Percentiles rank a stretch among this genome's conserved stretches.
Conservation (phyloP, 2,888 invertebrate species). For the Plusia festucae region DNA sequence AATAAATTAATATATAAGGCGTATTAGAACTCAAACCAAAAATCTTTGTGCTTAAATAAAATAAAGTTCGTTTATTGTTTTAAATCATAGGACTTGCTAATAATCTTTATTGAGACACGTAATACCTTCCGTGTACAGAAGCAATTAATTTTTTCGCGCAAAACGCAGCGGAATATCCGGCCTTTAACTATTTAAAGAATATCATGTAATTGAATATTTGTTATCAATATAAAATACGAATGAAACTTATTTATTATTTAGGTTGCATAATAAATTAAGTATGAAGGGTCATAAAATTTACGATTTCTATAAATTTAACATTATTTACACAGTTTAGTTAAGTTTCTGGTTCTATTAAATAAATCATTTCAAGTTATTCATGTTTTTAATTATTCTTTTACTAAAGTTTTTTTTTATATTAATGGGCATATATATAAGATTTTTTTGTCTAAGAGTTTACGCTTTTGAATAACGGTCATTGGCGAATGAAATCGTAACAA, state of each 20-base stretch:
- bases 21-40: neutral
- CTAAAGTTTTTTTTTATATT: neutral
- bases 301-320: slow-evolving; percentile 4
- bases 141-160: slow-evolving; percentile 22
- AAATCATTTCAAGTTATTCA: neutral
- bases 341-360: neutral
- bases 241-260: neutral
- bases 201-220: neutral
- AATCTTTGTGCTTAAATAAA: neutral
- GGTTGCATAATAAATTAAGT: neutral
- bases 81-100: slow-evolving; percentile 9
- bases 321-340: neutral
- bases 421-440: no score
- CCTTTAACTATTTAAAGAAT: neutral
- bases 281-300: neutral
- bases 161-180: slow-evolving; percentile 2
- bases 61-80: neutral
- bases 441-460: no score
- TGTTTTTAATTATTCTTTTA: slow-evolving; percentile 3
- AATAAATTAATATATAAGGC: neutral
- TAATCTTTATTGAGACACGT: slow-evolving; percentile 32
- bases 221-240: neutral
- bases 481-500: slow-evolving; percentile 44
- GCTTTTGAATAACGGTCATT: slow-evolving; percentile 13
- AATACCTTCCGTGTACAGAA: slow-evolving; percentile 21